Percentiles rank a stretch among this genome's conserved stretches.
Conservation (phyloP, 2,888 invertebrate genomes). For the Acronicta psi region DNA sequence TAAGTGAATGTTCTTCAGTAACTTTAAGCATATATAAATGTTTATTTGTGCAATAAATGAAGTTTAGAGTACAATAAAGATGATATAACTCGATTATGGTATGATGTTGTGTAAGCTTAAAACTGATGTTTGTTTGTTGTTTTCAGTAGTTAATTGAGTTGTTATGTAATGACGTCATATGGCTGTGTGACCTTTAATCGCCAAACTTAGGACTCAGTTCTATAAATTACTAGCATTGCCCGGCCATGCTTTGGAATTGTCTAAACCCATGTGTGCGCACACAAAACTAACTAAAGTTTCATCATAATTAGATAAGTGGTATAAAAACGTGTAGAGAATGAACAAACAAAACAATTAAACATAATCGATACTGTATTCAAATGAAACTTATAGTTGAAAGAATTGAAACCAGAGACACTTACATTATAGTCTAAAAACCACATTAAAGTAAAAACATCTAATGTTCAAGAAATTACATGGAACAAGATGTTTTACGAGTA, state of each 20-base stretch:
- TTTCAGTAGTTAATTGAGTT: background rate
- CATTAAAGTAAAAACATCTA: background rate
- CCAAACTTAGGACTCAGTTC: no score
- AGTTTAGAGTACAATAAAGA: slow-evolving; percentile 22
- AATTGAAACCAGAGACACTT: no score
- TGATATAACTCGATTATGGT: slow-evolving; percentile 32
- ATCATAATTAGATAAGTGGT: no score
- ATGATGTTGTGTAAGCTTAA: slow-evolving; percentile 31
- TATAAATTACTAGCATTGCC: no score
- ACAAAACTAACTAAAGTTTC: no score
- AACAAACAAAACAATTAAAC: no score
- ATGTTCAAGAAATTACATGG: slow-evolving; percentile 18
- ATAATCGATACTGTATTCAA: no score
- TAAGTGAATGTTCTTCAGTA: slow-evolving; percentile 37
- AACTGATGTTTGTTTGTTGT: slow-evolving; percentile 6
- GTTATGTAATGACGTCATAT: background rate
- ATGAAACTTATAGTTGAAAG: no score
- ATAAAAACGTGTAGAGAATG: no score
- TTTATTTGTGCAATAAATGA: slow-evolving; percentile 44
- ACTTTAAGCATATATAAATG: slow-evolving; percentile 25
- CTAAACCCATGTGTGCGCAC: no score
- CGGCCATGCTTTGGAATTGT: no score
- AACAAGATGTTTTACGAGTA: slow-evolving; percentile 19
- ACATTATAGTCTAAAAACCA: no score
- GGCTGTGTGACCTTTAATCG: background rate